These are phyloP conservation scores for Gadus macrocephalus DNA, from an alignment of 2,113 vertebrate species.

Conservation along the genomic window DNA sequence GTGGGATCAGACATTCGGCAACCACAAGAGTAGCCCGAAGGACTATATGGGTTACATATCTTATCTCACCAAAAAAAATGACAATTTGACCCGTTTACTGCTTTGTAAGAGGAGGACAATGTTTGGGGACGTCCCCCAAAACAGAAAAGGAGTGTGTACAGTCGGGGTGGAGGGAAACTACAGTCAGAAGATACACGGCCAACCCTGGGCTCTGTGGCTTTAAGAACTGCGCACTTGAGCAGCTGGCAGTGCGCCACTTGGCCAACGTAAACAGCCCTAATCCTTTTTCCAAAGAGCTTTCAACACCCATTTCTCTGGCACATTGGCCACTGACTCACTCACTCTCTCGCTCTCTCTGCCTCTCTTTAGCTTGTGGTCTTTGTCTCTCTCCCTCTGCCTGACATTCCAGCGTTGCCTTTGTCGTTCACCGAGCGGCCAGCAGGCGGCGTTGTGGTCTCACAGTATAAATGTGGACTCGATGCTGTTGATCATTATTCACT, in stretches of 20 bases:
- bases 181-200: conserved; percentile 51
- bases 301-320: conserved; percentile 71
- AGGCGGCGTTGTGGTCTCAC: conserved; percentile 61
- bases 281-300: conserved; percentile 77
- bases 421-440: conserved; percentile 30
- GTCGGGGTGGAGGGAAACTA: conserved; percentile 51
- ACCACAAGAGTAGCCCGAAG: no score
- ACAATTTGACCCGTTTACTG: no score
- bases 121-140: conserved; percentile 25
- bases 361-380: conserved; percentile 10
- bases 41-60: no score
- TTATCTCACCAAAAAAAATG: no score
- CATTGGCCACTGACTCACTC: conserved; percentile 57
- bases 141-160: conserved; percentile 1
- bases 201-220: conserved; percentile 62
- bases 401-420: conserved; percentile 8
- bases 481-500: conserved; percentile 67
- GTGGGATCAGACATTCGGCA: no score
- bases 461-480: conserved; percentile 13
- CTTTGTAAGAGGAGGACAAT: background rate
- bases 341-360: conserved; percentile 24
- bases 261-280: conserved; percentile 72
- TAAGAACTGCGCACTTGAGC: conserved; percentile 69
- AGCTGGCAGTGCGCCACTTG: conserved; percentile 68
- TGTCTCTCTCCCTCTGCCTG: conserved; percentile 8